A percentile compares a stretch with the other conserved stretches of the same genome.
These are phyloP conservation scores for Lineus longissimus DNA, from an alignment of 1,140 invertebrate species.

Conservation along the genomic window DNA sequence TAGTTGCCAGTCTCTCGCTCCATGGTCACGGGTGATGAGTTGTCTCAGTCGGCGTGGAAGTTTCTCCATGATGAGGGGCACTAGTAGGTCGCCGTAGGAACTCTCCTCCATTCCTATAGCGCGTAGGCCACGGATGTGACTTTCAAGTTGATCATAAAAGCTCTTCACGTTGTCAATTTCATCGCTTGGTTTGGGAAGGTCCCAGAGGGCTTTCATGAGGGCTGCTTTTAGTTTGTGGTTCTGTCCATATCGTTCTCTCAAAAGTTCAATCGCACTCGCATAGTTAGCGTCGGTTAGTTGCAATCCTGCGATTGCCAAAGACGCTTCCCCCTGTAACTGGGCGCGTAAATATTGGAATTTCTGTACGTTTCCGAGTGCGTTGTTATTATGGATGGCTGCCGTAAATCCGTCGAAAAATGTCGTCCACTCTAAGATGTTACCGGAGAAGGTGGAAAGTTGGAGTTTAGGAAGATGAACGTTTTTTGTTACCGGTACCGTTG, in stretches of 20 bases:
- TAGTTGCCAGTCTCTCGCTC: too few relatives aligned
- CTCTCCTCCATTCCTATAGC: too few relatives aligned
- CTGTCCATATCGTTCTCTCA: constrained; percentile 13
- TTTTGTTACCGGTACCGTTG: too few relatives aligned
- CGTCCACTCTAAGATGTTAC: constrained; percentile 15
- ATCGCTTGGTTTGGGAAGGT: background rate
- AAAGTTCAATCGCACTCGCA: constrained; percentile 6
- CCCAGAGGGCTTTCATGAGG: constrained; percentile 11
- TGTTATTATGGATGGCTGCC: constrained; percentile 12
- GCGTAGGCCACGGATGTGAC: constrained; percentile 1
- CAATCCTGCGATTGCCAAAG: constrained; percentile 8
- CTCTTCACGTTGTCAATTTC: constrained; percentile 3
- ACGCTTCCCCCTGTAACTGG: constrained; percentile 8
- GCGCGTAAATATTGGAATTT: constrained; percentile 15
- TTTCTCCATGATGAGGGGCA: too few relatives aligned
- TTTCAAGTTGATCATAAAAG: constrained; percentile 19
- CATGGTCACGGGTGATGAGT: too few relatives aligned
- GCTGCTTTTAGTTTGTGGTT: constrained; percentile 8
- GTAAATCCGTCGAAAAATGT: constrained; percentile 16
- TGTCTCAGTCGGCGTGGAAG: too few relatives aligned
- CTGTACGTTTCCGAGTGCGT: constrained; percentile 10
- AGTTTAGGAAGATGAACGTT: constrained; percentile 13
- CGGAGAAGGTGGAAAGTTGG: constrained; percentile 12
- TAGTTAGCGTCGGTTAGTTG: constrained; percentile 16
- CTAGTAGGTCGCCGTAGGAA: too few relatives aligned